Evolutionary conservation across 2,797 vertebrate genomes (phyloP).

Genomic region (Sylvilagus floridanus): DNA sequence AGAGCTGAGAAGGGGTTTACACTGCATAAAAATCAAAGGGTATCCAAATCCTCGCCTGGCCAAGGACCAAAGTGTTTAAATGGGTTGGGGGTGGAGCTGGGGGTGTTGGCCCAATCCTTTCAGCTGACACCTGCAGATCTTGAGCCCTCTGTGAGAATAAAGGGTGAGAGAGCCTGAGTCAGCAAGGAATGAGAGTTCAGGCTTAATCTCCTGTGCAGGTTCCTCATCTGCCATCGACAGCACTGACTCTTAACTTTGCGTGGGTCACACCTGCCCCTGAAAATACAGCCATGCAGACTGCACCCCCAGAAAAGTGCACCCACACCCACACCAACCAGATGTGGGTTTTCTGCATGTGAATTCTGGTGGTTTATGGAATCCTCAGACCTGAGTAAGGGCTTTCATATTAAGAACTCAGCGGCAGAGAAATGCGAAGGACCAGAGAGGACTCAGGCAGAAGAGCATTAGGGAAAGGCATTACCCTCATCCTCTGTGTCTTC

Average conservation of each 20-base stretch:
- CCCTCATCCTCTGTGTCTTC: conserved; percentile 97
- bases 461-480: conserved; percentile 79
- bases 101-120: conserved; percentile 62
- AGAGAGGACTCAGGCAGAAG: not conserved
- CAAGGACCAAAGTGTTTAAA: conserved; percentile 67
- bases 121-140: conserved; percentile 64
- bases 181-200: conserved; percentile 65
- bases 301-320: conserved; percentile 30
- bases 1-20: conserved; percentile 52
- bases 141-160: conserved; percentile 63
- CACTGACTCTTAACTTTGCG: conserved; percentile 48
- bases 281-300: conserved; percentile 5
- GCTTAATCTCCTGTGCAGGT: conserved; percentile 44
- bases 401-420: conserved; percentile 36
- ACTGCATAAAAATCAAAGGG: conserved; percentile 66
- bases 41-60: conserved; percentile 68
- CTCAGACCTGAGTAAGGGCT: not conserved
- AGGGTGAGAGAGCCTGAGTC: conserved; percentile 66
- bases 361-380: not conserved
- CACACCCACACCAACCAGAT: not conserved
- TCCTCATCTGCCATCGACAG: conserved; percentile 26
- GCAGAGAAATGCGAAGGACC: not conserved
- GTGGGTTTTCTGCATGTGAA: not conserved
- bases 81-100: conserved; percentile 26
- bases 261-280: not conserved